Base-by-base conservation (phyloP, 2,797 vertebrate genomes). In the Falco columbarius region DNA sequence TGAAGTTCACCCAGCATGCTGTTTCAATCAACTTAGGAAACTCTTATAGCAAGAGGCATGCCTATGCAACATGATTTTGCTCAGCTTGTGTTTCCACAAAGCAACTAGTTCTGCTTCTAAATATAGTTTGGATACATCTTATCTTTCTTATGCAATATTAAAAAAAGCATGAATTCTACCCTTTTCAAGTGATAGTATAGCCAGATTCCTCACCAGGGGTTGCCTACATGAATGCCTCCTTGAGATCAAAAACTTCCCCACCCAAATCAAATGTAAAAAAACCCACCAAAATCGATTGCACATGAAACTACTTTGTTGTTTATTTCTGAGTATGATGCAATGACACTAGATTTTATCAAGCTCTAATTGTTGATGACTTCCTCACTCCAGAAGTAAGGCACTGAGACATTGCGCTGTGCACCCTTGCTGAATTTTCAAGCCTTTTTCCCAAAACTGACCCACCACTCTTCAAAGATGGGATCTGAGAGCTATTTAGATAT, bases 281-380 rank as follows among this genome's bases (percentile, higher is more conserved):
- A 4, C 1, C 2, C 14, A 52, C 12, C 20, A 55, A 75, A 94
- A 71, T 23, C 44, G 71, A 65, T 2, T 2, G 12, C 51, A 75
- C 0, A 0, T 18, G 8, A 86, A 86, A 65, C 6, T 20, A 27
- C 1, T 9, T 17, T 3, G 10, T 4, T 63, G 22, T 26, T 93
- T 59, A 26, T 79, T 75, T 79, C 62, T 15, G 12, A 70, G 11
- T 36, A n/a, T 10, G 7, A 5, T 66, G 32, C 21, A 47, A 55
- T 15, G 17, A 30, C 13, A 10, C 23, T 17, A 19, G 8, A 44
- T 58, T 65, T 81, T 27, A 22, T 22, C 13, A 61, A 72, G 46
- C 6, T 72, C 20, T 23, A 34, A 3, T 7, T 38, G 27, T 13
- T 63, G 15, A 32, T 30, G 13, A 79, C 19, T 71, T 51, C n/a